Conservation (phyloP, 1,140 invertebrate genomes). For the Trinorchestia longiramus region DNA sequence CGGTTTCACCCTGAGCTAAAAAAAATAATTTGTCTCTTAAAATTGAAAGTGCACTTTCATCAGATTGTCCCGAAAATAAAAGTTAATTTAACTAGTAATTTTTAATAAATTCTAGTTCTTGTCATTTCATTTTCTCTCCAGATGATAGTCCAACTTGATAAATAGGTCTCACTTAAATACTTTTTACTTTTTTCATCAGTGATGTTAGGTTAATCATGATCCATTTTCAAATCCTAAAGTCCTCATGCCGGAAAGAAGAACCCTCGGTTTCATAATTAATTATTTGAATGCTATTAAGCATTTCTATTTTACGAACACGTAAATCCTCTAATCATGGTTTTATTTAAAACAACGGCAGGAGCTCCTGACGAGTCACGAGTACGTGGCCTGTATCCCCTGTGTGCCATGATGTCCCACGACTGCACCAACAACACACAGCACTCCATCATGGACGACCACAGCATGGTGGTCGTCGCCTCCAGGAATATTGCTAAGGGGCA, state of each 20-base stretch:
- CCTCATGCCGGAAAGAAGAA: background rate
- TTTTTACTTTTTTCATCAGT: background rate
- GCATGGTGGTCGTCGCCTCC: constrained; percentile 77
- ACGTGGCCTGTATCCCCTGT: constrained; percentile 77
- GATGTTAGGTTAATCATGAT: background rate
- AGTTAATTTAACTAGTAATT: too few species aligned
- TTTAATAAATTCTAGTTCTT: too few species aligned
- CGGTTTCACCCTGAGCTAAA: too few species aligned
- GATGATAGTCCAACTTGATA: background rate
- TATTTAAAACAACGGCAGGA: background rate
- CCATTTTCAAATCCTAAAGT: background rate
- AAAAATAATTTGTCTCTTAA: too few species aligned
- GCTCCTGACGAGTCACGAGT: constrained; percentile 48
- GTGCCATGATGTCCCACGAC: constrained; percentile 83
- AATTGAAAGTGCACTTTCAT: too few species aligned
- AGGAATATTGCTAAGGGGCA: constrained; percentile 76
- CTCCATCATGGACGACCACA: constrained; percentile 80
- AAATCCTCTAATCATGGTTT: too few species aligned
- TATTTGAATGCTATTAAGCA: too few species aligned
- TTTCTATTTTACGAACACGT: too few species aligned
- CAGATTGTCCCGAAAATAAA: too few species aligned
- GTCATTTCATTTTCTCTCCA: background rate
- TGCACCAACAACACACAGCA: constrained; percentile 84
- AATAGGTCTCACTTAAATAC: background rate
- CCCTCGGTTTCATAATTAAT: background rate